Conservation (phyloP, 2,888 invertebrate species). For the Drosophila paranaensis region DNA sequence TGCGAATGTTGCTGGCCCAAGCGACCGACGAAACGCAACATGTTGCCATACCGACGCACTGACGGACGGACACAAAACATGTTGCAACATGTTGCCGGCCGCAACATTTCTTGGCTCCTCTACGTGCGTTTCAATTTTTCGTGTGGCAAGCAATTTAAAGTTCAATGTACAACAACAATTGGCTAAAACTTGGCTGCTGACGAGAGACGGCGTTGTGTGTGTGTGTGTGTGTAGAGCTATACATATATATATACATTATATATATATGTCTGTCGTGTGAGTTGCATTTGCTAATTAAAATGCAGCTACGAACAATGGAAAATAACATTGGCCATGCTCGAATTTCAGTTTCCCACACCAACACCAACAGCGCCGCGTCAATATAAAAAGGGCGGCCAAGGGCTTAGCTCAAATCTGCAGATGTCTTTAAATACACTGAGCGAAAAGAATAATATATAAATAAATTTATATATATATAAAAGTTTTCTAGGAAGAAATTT, state of each 20-base stretch:
- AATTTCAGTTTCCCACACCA: constrained; percentile 59
- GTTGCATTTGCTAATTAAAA: constrained; percentile 68
- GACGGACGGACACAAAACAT: background rate
- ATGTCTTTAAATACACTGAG: constrained; percentile 23
- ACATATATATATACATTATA: background rate
- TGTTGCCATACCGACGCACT: constrained; percentile 16
- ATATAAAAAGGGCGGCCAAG: constrained; percentile 32
- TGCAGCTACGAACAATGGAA: constrained; percentile 56
- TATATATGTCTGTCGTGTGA: constrained; percentile 41
- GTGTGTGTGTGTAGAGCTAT: background rate
- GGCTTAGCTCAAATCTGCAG: constrained; percentile 7
- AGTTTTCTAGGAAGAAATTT: background rate
- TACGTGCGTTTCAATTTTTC: constrained; percentile 52
- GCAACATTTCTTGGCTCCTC: constrained; percentile 35
- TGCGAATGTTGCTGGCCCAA: constrained; percentile 45
- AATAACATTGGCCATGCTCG: constrained; percentile 51
- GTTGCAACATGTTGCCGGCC: constrained; percentile 25
- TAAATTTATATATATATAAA: background rate
- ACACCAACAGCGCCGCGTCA: constrained; percentile 32
- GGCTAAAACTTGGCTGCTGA: constrained; percentile 29
- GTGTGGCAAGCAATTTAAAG: constrained; percentile 60
- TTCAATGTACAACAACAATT: constrained; percentile 67
- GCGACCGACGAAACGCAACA: constrained; percentile 25
- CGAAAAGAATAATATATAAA: background rate
- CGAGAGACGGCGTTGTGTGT: background rate